Evolutionary conservation across 1,140 invertebrate genomes (phyloP).

Genomic region (Stegodyphus dumicola): DNA sequence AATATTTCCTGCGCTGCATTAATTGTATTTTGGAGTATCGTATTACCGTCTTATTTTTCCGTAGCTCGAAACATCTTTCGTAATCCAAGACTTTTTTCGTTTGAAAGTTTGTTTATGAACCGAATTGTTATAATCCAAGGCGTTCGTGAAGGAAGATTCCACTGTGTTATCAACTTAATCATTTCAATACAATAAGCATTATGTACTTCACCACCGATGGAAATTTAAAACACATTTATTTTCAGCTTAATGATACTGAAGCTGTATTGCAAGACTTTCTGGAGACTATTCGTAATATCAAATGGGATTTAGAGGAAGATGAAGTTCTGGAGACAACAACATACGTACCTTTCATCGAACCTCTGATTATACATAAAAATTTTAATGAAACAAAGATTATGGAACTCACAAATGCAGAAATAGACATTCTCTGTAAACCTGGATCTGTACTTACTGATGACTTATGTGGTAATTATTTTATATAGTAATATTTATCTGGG

Average conservation of each 20-base stretch:
- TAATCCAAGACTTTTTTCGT: no score
- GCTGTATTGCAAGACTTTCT: constrained; percentile 37
- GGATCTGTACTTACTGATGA: constrained; percentile 29
- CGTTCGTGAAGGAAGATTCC: no score
- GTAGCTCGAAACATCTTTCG: no score
- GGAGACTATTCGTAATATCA: constrained; percentile 29
- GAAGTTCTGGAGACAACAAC: neutral
- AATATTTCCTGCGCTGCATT: no score
- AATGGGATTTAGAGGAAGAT: constrained; percentile 31
- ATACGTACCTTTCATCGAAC: neutral
- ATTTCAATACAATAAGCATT: no score
- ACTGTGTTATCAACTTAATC: no score
- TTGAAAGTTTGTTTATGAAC: no score
- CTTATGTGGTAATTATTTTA: constrained; percentile 12
- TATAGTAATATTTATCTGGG: neutral
- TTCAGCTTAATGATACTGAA: constrained; percentile 42
- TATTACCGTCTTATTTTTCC: no score
- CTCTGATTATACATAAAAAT: neutral
- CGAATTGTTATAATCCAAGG: no score
- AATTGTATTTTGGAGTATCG: no score
- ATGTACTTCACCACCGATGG: no score
- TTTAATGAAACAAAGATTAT: constrained; percentile 7
- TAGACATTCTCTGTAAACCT: constrained; percentile 2
- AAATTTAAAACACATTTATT: neutral
- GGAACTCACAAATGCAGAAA: neutral